These are phyloP conservation scores for Drosophila aldrichi DNA, from an alignment of 2,888 invertebrate species.

Conservation along the genomic window DNA sequence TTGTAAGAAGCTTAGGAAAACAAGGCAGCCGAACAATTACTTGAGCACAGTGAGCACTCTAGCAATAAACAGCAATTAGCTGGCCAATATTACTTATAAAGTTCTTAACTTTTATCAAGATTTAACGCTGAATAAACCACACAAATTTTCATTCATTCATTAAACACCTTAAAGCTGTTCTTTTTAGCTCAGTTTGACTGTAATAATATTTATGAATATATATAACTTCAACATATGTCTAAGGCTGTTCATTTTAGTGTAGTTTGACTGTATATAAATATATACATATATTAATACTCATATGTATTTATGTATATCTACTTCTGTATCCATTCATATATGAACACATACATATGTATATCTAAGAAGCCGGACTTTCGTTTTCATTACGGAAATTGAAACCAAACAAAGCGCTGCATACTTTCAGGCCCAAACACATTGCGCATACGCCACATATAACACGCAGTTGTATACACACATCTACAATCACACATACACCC, in stretches of 20 bases:
- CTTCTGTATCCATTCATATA: neutral
- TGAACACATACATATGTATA: constrained; percentile 1
- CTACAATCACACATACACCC: neutral
- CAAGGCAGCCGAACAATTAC: neutral
- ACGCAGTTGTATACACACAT: constrained; percentile 8
- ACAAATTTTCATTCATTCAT: neutral
- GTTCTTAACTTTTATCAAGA: neutral
- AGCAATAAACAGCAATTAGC: constrained; percentile 3
- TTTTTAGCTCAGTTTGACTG: neutral
- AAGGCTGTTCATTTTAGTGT: neutral
- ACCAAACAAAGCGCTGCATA: constrained; percentile 65
- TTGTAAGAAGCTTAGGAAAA: constrained; percentile 46
- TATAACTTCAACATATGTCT: neutral
- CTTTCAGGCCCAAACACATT: constrained; percentile 62
- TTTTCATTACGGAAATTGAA: constrained; percentile 66
- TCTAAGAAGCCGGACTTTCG: constrained; percentile 21
- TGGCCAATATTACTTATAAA: neutral
- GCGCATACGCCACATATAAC: constrained; percentile 64
- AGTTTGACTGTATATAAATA: neutral
- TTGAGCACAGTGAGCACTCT: neutral
- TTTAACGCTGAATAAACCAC: neutral
- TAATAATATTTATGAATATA: neutral
- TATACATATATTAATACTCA: neutral
- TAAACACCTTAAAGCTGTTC: neutral
- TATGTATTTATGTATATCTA: neutral